Percentiles rank a stretch among this genome's conserved stretches.
phyloP scores from a whole-genome alignment of 2,888 invertebrate species.

The Drosophila nr. fundita region DNA sequence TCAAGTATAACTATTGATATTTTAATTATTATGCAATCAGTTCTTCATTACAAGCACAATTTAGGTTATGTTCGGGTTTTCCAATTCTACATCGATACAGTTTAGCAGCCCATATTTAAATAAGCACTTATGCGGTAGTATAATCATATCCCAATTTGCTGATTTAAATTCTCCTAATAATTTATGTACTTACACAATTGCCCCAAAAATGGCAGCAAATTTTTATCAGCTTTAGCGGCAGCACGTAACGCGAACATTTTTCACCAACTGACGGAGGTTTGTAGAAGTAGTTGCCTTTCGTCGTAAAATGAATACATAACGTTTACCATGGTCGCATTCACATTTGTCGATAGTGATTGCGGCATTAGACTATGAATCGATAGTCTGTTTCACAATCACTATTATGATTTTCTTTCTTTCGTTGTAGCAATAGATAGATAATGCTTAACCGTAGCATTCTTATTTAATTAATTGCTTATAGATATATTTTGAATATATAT shows the following conservation, averaged over 20 bases:
- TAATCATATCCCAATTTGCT: neutral
- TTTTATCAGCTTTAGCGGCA: constrained; percentile 79
- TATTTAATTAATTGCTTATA: neutral
- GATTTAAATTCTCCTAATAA: neutral
- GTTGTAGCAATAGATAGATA: neutral
- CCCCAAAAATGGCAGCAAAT: constrained; percentile 75
- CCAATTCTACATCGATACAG: neutral
- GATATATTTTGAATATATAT: neutral
- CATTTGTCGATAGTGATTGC: constrained; percentile 8
- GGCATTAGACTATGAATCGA: constrained; percentile 9
- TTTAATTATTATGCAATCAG: constrained; percentile 53
- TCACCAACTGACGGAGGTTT: constrained; percentile 40
- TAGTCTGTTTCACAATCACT: neutral
- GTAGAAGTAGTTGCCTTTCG: constrained; percentile 11
- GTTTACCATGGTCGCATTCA: constrained; percentile 8
- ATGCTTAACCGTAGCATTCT: neutral
- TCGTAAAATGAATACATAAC: constrained; percentile 19
- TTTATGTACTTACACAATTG: constrained; percentile 77
- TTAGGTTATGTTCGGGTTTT: constrained; percentile 58
- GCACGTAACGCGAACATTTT: constrained; percentile 80
- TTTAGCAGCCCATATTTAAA: neutral
- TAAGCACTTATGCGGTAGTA: neutral
- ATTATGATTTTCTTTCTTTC: neutral
- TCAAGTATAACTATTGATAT: neutral
- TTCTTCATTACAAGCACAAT: constrained; percentile 13